Base-by-base conservation (phyloP, 2,113 vertebrate genomes). In the Anoplopoma fimbria region DNA sequence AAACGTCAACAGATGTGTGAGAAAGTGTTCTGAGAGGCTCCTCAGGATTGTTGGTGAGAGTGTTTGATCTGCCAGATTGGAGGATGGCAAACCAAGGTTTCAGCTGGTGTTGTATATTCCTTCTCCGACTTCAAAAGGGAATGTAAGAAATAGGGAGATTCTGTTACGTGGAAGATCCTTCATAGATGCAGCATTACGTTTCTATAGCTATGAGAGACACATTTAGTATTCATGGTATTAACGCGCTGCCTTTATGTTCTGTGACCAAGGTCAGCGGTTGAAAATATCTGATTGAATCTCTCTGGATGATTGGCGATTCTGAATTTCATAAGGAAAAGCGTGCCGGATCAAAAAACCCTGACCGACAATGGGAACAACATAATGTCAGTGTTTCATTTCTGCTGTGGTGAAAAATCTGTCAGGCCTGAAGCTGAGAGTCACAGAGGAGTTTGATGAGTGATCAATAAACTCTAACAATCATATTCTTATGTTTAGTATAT, bases 241-340 rank as follows among this genome's bases (percentile, higher is more conserved):
- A 79, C 33, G 68, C 2, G 60, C 73, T 15, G 79, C 81, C 60
- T 83, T 87, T 82, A 68, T 80, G 78, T 86, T 83, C 71, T 31
- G 69, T 72, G 83, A 87, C 86, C 86, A 89, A 89, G 91, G 89
- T 90, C 89, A 83, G 68, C 3, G 2, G 85, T 55, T 71, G 65
- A 71, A 89, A 85, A 85, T 62, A 63, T 65, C 62, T 75, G 87
- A 85, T 87, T 88, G 77, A 87, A 87, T 84, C 70, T 34, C 13
- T 78, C 72, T 69, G 69, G 31, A 71, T 88, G 80, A 70, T 83
- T 83, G 76, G 63, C 1, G 38, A 78, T 67, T 83, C 25, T 21
- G 80, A 75, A 61, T 87, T 75, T 79, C 69, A 79, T 63, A 47
- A 88, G 76, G 69, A 79, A 58, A 68, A 61, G 1, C 10, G 19